phyloP scores from a whole-genome alignment of 2,797 vertebrate genomes.

The Ctenopoma kingsleyae region DNA sequence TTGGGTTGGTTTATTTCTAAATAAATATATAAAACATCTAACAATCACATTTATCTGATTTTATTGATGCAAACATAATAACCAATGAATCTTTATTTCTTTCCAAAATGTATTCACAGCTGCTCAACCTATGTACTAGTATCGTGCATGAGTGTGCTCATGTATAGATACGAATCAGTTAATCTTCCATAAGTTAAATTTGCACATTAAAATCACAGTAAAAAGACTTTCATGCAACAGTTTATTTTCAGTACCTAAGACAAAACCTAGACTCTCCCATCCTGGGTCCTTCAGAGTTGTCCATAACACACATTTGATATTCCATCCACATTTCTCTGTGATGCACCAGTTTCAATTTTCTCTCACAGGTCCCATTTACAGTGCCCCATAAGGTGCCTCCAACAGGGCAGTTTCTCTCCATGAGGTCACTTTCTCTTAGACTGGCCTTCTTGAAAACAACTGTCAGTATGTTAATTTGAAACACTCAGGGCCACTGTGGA shows the following conservation, averaged over 20 bases:
- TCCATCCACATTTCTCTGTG: constrained; percentile 76
- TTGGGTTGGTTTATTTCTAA: no score
- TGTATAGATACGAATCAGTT: no score
- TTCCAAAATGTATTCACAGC: no score
- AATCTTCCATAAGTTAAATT: background rate
- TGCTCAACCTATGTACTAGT: no score
- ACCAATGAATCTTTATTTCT: no score
- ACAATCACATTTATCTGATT: no score
- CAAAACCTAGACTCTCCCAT: constrained; percentile 44
- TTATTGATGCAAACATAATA: no score
- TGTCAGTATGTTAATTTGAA: constrained; percentile 86
- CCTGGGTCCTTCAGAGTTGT: constrained; percentile 57
- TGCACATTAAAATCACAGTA: background rate
- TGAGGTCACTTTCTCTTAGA: constrained; percentile 78
- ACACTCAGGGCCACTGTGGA: constrained; percentile 63
- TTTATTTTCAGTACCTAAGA: constrained; percentile 24
- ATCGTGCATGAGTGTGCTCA: no score
- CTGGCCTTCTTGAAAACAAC: constrained; percentile 75
- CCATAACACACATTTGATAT: constrained; percentile 78
- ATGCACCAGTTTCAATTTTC: constrained; percentile 82
- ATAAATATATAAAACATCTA: no score
- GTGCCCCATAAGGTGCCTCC: constrained; percentile 79
- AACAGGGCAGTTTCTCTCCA: constrained; percentile 79
- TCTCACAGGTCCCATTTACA: constrained; percentile 83
- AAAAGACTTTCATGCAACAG: constrained; percentile 12